A percentile compares a stretch with the other conserved stretches of the same genome.
Conservation (phyloP, 2,888 invertebrate species). For the Drosophila kambysellisi region DNA sequence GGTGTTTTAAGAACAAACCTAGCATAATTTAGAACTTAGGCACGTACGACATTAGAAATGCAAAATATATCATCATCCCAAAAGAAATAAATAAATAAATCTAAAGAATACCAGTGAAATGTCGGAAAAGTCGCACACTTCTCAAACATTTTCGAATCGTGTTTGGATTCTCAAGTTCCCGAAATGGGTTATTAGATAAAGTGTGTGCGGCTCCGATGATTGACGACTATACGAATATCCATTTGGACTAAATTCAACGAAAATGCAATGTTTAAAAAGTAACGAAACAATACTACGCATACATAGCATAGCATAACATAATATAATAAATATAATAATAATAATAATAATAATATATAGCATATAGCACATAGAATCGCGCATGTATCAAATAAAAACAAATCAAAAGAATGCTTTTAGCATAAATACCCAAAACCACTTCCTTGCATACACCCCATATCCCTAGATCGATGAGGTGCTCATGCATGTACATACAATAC, state of each 20-base stretch:
- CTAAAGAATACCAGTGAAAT: slow-evolving; percentile 45
- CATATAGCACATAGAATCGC: slow-evolving; percentile 77
- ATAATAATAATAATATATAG: slow-evolving; percentile 27
- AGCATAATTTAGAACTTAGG: slow-evolving; percentile 75
- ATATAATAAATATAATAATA: slow-evolving; percentile 23
- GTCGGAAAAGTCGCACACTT: slow-evolving; percentile 35
- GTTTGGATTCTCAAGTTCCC: slow-evolving; percentile 31
- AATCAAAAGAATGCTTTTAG: slow-evolving; percentile 79
- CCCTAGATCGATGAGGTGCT: slow-evolving; percentile 42
- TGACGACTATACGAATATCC: slow-evolving; percentile 32
- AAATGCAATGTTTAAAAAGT: slow-evolving; percentile 51
- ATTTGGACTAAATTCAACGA: slow-evolving; percentile 72
- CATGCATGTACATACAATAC: slow-evolving; percentile 70
- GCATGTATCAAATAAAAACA: slow-evolving; percentile 69
- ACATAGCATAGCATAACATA: slow-evolving; percentile 21
- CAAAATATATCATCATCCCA: slow-evolving; percentile 67
- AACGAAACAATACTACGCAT: slow-evolving; percentile 39
- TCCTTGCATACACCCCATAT: slow-evolving; percentile 58
- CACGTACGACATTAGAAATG: slow-evolving; percentile 78
- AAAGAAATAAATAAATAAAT: slow-evolving; percentile 24
- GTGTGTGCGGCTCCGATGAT: slow-evolving; percentile 29
- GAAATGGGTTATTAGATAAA: slow-evolving; percentile 13
- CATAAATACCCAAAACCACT: slow-evolving; percentile 58
- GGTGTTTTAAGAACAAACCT: slow-evolving; percentile 46
- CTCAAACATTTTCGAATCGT: slow-evolving; percentile 32